Evolutionary conservation across 2,797 vertebrate species (phyloP), one percentile per base, ranked within the genome.

Genomic region (Danio choprae): DNA sequence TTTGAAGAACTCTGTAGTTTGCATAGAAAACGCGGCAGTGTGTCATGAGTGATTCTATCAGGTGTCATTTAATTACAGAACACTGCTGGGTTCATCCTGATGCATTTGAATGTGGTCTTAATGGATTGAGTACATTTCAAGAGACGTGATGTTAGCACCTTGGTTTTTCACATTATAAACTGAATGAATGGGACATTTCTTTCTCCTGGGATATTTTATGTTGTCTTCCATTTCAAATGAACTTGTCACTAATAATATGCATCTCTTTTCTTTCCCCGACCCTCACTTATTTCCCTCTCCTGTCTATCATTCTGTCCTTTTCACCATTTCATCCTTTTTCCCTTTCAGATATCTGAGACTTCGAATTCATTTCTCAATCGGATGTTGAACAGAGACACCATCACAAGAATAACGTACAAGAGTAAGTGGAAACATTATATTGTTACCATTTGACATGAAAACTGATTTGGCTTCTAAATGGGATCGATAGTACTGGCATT

Each of bases 361-460:
- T 96, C 98, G 71, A 99, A 99, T 91, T 95, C 95, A 62, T 97
- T 99, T 92, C 94, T 99, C 94, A 99, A 98, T 89, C 96, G 97
- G 86, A 98, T 99, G 97, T 92, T 99, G 90, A 99, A 98, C 95
- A 98, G 98, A 95, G 98, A 99, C 91, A 99, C 97, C 90, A 99
- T 99, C 89, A 99, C 98, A 15, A 98, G 98, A 98, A 99, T 99
- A 96, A 99, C 98, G 0, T 99, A 99, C 88, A 99, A 99, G 94
- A 99, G 98, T 99, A 96, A 98, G 97, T 95, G 10, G 36, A 8
- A 67, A 46, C n/a, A 41, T 46, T 48, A 65, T 18, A 43, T 41
- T 68, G 29, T 74, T 71, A 44, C 40, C 64, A 22, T 55, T 11
- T 67, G 40, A 79, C 29, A 51, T 29, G 11, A 38, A 40, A 53